These are phyloP conservation scores for Lycocorax pyrrhopterus DNA, from an alignment of 2,113 vertebrate species.

Conservation along the genomic window DNA sequence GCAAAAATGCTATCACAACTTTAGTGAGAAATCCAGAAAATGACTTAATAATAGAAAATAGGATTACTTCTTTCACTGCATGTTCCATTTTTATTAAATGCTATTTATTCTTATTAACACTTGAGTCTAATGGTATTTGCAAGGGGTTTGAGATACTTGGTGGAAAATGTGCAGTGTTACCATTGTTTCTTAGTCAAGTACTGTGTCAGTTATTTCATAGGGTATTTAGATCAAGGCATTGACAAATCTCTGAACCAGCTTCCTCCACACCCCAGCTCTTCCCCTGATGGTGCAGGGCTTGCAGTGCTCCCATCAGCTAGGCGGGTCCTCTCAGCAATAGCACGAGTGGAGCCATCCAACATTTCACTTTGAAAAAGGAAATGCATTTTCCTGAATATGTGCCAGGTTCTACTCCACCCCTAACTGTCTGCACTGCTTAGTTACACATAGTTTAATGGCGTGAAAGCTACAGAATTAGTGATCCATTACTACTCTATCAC, in stretches of 20 bases:
- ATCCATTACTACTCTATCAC: neutral
- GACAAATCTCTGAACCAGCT: slow-evolving; percentile 1
- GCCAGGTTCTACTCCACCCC: slow-evolving; percentile 41
- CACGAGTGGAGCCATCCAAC: slow-evolving; percentile 2
- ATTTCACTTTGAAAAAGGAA: slow-evolving; percentile 57
- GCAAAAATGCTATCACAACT: neutral
- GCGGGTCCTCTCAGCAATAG: neutral
- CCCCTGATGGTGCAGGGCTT: neutral
- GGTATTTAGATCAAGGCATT: neutral
- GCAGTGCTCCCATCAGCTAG: neutral
- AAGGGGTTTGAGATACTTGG: neutral
- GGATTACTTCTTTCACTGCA: neutral
- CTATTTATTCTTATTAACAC: neutral
- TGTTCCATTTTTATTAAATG: neutral
- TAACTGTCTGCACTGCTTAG: neutral
- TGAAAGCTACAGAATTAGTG: slow-evolving; percentile 5
- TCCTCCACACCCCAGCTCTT: slow-evolving; percentile 22
- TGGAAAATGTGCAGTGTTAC: neutral
- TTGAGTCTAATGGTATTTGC: neutral
- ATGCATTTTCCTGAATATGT: slow-evolving; percentile 17
- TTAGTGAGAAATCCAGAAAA: neutral
- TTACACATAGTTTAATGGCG: neutral
- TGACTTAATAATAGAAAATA: neutral
- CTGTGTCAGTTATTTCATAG: neutral
- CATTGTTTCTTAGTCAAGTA: neutral